These are phyloP conservation scores for Chelonus insularis DNA, from an alignment of 1,140 invertebrate genomes.

Conservation along the genomic window DNA sequence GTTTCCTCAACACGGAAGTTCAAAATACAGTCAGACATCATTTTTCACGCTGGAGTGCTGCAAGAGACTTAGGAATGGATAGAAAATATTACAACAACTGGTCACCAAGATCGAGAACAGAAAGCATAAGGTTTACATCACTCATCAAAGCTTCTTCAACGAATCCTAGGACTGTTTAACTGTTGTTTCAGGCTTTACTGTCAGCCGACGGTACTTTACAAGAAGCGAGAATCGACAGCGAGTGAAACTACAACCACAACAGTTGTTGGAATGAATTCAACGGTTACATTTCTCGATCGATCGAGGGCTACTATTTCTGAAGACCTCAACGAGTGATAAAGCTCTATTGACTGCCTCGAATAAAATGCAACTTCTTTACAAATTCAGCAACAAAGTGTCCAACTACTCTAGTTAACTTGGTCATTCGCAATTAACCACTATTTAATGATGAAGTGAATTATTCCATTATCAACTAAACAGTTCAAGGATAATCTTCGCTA, in stretches of 20 bases:
- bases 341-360: neutral
- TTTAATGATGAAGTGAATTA: too few species aligned
- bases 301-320: constrained; percentile 47
- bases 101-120: constrained; percentile 76
- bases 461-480: too few species aligned
- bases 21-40: constrained; percentile 81
- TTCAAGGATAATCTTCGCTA: too few species aligned
- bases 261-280: constrained; percentile 59
- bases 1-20: constrained; percentile 91
- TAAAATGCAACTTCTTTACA: too few species aligned
- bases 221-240: constrained; percentile 70
- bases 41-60: constrained; percentile 76
- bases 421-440: too few species aligned
- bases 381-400: too few species aligned
- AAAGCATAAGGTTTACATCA: constrained; percentile 72
- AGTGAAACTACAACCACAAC: constrained; percentile 73
- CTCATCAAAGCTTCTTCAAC: neutral
- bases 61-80: constrained; percentile 63
- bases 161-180: neutral
- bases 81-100: constrained; percentile 72
- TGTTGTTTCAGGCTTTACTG: constrained; percentile 63
- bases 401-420: too few species aligned
- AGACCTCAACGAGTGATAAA: constrained; percentile 32
- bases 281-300: constrained; percentile 49
- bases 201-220: constrained; percentile 63